Conservation (phyloP, 2,797 vertebrate species). For the Gymnoscopelus braueri region DNA sequence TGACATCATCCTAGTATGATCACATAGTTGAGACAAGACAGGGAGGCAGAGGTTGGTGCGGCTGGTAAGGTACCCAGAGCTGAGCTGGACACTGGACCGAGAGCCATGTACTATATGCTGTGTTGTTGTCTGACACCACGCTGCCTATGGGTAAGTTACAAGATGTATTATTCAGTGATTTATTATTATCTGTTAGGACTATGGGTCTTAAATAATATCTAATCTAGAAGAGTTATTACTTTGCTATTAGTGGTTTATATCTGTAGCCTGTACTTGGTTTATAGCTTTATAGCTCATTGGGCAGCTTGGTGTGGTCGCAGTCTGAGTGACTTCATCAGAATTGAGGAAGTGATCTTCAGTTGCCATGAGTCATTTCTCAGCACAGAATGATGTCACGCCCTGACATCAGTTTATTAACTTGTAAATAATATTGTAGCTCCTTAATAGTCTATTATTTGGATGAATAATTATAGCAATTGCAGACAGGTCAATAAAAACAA, state of each 20-base stretch:
- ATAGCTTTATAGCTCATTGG: background rate
- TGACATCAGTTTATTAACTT: background rate
- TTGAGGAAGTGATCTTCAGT: slow-evolving; percentile 40
- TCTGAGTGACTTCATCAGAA: slow-evolving; percentile 58
- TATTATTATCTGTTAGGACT: background rate
- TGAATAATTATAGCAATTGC: too few relatives aligned
- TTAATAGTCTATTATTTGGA: too few relatives aligned
- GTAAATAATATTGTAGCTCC: too few relatives aligned
- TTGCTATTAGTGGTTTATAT: background rate
- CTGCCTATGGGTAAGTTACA: slow-evolving; percentile 67
- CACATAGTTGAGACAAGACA: slow-evolving; percentile 48
- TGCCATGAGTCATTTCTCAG: slow-evolving; percentile 59
- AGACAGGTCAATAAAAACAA: too few relatives aligned
- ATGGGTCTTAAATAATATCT: background rate
- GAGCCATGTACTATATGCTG: slow-evolving; percentile 64
- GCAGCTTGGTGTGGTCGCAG: slow-evolving; percentile 6
- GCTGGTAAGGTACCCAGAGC: slow-evolving; percentile 35
- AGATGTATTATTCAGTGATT: too few relatives aligned
- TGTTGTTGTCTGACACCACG: slow-evolving; percentile 56
- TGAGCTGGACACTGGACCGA: slow-evolving; percentile 59
- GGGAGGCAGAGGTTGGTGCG: slow-evolving; percentile 32
- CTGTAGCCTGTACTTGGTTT: background rate
- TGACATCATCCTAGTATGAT: slow-evolving; percentile 46
- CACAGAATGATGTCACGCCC: slow-evolving; percentile 12
- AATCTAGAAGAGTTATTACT: background rate